phyloP scores from a whole-genome alignment of 1,140 invertebrate genomes.

The Danaus melanippus region DNA sequence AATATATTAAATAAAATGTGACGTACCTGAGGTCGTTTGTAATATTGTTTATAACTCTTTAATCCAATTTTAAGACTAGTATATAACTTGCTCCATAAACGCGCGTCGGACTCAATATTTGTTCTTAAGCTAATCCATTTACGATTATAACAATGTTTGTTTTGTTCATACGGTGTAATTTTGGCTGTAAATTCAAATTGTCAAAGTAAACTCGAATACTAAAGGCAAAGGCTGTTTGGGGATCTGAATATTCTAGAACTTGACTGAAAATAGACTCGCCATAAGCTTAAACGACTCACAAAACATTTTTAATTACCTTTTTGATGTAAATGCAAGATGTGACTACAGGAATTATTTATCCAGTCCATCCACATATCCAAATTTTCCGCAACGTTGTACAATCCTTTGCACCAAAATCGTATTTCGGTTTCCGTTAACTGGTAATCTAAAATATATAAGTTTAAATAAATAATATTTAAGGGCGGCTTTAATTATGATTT shows the following conservation, averaged over 20 bases:
- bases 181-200: no score
- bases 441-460: not conserved
- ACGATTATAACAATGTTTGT: slow-evolving; percentile 8
- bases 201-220: no score
- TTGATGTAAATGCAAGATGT: slow-evolving; percentile 24
- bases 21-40: slow-evolving; percentile 21
- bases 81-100: slow-evolving; percentile 32
- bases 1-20: slow-evolving; percentile 7
- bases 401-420: slow-evolving; percentile 38
- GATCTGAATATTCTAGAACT: no score
- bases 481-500: no score
- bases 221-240: no score
- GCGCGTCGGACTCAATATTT: slow-evolving; percentile 31
- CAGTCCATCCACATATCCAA: slow-evolving; percentile 46
- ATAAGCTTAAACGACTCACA: not conserved
- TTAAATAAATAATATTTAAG: no score
- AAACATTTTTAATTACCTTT: slow-evolving; percentile 25
- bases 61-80: slow-evolving; percentile 24
- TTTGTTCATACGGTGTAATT: slow-evolving; percentile 3
- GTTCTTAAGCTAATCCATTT: slow-evolving; percentile 30
- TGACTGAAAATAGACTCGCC: no score
- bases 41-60: slow-evolving; percentile 23
- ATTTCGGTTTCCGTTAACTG: slow-evolving; percentile 9
- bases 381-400: slow-evolving; percentile 36
- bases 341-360: slow-evolving; percentile 32